A percentile compares a stretch with the other conserved stretches of the same genome.
phyloP scores from a whole-genome alignment of 2,113 vertebrate genomes.

The Notiomystis cincta region DNA sequence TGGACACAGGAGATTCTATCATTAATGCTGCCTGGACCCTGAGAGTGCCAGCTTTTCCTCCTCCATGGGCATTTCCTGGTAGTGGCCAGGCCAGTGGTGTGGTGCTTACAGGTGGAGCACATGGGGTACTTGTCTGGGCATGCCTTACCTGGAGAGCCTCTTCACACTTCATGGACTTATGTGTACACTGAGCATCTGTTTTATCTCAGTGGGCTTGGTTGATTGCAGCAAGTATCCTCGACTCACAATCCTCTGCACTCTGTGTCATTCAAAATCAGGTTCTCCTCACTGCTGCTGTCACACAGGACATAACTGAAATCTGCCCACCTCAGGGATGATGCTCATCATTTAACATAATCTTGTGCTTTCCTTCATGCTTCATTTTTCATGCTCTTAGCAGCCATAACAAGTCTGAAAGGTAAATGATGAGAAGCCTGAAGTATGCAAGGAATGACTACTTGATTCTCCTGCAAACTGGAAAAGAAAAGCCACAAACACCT shows the following conservation, averaged over 20 bases:
- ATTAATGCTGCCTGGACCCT: neutral
- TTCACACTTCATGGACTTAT: accelerated
- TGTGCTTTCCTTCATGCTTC: neutral
- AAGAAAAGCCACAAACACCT: neutral
- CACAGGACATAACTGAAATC: neutral
- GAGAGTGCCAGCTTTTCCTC: neutral
- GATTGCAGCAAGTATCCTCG: accelerated
- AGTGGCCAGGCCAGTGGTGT: neutral
- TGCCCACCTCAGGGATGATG: neutral
- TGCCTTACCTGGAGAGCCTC: neutral
- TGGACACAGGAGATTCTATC: neutral
- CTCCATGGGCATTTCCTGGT: accelerated
- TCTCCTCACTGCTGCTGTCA: neutral
- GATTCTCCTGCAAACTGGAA: neutral
- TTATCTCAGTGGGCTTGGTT: neutral
- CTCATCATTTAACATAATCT: neutral
- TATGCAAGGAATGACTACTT: neutral
- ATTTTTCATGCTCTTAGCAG: neutral
- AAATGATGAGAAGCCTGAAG: neutral
- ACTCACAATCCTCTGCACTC: neutral
- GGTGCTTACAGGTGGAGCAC: neutral
- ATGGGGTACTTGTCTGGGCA: accelerated
- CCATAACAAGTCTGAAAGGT: neutral
- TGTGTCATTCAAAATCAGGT: neutral
- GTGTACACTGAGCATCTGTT: accelerated